phyloP scores from a whole-genome alignment of 2,113 vertebrate species.

The Hylia prasina region DNA sequence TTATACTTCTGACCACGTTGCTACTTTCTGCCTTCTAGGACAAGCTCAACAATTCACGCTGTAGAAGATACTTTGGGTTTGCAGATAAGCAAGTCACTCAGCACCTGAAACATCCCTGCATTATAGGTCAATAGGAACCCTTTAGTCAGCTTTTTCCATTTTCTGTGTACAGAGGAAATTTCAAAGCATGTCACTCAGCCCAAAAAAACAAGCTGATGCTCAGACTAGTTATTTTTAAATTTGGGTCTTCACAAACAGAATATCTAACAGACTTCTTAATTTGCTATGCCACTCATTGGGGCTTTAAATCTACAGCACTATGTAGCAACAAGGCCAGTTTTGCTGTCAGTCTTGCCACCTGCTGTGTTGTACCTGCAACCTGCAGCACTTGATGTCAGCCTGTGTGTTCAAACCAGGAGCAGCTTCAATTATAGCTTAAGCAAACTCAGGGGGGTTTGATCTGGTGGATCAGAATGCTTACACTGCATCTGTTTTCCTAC shows the following conservation, averaged over 20 bases:
- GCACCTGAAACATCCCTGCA: neutral
- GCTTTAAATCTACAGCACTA: neutral
- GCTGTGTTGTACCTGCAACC: neutral
- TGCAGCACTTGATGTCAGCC: neutral
- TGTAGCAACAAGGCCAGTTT: neutral
- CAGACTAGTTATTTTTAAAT: constrained; percentile 36
- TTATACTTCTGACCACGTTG: neutral
- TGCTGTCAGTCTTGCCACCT: neutral
- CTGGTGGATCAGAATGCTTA: neutral
- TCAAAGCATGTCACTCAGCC: constrained; percentile 59
- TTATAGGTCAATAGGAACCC: constrained; percentile 42
- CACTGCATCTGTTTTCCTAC: neutral
- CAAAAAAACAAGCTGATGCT: constrained; percentile 51
- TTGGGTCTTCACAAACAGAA: constrained; percentile 34
- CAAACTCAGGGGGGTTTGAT: neutral
- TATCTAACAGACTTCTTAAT: constrained; percentile 38
- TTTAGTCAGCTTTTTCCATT: constrained; percentile 51
- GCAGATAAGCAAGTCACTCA: neutral
- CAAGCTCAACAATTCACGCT: neutral
- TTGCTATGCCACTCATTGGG: neutral
- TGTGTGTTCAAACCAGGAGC: neutral
- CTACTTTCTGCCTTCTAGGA: neutral
- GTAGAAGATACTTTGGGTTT: neutral
- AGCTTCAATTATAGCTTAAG: neutral
- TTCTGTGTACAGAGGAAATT: constrained; percentile 25